phyloP scores from a whole-genome alignment of 2,113 vertebrate genomes.

The Pelvicachromis taeniatus region DNA sequence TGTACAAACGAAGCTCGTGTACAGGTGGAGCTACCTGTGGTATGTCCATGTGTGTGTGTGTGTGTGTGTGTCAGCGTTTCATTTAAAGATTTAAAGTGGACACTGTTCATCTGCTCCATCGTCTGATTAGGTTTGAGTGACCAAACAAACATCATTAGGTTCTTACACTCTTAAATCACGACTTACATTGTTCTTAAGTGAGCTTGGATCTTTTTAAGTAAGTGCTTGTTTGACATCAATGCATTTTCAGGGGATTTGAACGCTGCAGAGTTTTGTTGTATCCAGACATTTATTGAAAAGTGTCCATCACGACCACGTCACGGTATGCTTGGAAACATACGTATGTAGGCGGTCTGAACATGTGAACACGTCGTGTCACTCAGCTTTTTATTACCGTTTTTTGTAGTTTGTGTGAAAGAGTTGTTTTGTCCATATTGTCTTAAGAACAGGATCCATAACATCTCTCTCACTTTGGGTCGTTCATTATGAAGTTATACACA shows the following conservation, averaged over 20 bases:
- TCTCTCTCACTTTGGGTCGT: too few species aligned
- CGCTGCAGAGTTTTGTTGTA: neutral
- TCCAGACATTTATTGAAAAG: neutral
- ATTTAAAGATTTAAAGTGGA: neutral
- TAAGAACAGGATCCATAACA: accelerated
- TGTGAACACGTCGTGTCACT: neutral
- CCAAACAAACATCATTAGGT: neutral
- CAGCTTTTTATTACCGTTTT: neutral
- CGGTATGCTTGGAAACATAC: neutral
- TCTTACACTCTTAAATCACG: neutral
- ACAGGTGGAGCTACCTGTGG: neutral
- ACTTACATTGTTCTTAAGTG: neutral
- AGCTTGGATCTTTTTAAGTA: neutral
- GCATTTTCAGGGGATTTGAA: neutral
- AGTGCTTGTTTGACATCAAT: neutral
- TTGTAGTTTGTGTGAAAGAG: neutral
- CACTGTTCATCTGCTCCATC: neutral
- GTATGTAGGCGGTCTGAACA: neutral
- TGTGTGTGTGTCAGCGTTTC: neutral
- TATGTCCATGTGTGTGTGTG: neutral
- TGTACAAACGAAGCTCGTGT: neutral
- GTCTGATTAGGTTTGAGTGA: neutral
- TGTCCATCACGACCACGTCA: neutral
- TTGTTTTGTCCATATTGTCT: neutral
- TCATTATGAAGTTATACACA: neutral